Percentiles rank a stretch among this genome's conserved stretches.
These are phyloP conservation scores for Cyprinodon tularosa DNA, from an alignment of 2,113 vertebrate genomes.

Conservation along the genomic window DNA sequence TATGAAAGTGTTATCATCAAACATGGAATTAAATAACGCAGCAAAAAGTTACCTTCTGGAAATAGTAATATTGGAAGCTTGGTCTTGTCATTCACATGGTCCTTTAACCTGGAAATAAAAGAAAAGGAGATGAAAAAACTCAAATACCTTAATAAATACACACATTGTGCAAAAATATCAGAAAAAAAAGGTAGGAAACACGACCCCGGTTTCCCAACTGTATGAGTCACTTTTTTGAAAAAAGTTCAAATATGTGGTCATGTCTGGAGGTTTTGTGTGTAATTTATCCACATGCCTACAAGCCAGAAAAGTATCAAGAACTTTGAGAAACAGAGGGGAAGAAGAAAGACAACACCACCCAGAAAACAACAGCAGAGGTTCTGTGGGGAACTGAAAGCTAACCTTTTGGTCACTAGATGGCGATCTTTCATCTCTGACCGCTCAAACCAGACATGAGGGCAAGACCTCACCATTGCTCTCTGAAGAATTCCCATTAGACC, in stretches of 20 bases:
- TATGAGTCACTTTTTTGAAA: constrained; percentile 15
- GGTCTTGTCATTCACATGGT: constrained; percentile 90
- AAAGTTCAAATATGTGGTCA: constrained; percentile 7
- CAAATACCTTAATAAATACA: constrained; percentile 3
- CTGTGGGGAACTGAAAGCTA: neutral
- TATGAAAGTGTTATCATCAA: constrained; percentile 22
- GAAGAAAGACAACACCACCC: constrained; percentile 5
- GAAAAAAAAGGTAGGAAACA: neutral
- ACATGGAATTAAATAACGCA: constrained; percentile 8
- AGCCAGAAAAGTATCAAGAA: constrained; percentile 32
- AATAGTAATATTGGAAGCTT: constrained; percentile 95
- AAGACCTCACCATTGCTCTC: constrained; percentile 92
- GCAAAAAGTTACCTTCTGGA: constrained; percentile 73
- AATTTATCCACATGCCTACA: neutral
- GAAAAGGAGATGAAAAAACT: constrained; percentile 36
- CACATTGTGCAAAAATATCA: neutral
- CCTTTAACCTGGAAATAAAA: constrained; percentile 82
- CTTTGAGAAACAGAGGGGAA: neutral
- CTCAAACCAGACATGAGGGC: constrained; percentile 98
- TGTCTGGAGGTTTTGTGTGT: constrained; percentile 6
- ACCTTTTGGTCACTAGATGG: constrained; percentile 96
- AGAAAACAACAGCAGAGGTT: neutral
- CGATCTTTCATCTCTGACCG: constrained; percentile 96
- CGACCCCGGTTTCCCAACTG: neutral
- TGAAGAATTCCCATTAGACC: constrained; percentile 94